phyloP scores from a whole-genome alignment of 1,140 invertebrate genomes.

The Tetramorium parvispinum region DNA sequence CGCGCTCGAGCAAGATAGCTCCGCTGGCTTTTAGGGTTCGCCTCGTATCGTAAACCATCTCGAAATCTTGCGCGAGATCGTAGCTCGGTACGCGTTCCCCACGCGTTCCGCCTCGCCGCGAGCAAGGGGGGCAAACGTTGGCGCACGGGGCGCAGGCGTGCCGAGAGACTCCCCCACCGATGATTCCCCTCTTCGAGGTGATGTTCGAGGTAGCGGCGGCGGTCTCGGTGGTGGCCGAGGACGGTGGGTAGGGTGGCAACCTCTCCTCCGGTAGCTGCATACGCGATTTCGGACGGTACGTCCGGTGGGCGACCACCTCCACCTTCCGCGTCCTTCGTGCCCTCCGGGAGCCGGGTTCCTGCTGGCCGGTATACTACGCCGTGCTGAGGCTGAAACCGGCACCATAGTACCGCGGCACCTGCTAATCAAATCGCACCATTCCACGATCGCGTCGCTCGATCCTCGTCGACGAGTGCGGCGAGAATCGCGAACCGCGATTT shows the following conservation, averaged over 20 bases:
- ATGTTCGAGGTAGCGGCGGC: constrained; percentile 62
- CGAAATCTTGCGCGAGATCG: constrained; percentile 66
- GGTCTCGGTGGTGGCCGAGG: constrained; percentile 64
- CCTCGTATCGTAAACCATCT: constrained; percentile 65
- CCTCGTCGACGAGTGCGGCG: constrained; percentile 20
- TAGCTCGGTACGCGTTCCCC: constrained; percentile 59
- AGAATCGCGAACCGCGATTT: background rate
- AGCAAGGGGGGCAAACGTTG: constrained; percentile 60
- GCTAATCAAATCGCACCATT: constrained; percentile 82
- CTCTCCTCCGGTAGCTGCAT: constrained; percentile 72
- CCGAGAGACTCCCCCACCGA: constrained; percentile 74
- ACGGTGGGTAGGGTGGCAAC: constrained; percentile 73
- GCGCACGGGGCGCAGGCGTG: constrained; percentile 77
- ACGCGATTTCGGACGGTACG: constrained; percentile 66
- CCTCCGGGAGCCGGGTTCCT: constrained; percentile 64
- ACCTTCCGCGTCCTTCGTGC: constrained; percentile 66
- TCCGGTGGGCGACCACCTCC: constrained; percentile 68
- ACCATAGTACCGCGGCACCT: constrained; percentile 79
- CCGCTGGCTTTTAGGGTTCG: constrained; percentile 9
- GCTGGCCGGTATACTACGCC: constrained; percentile 52
- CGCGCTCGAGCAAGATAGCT: constrained; percentile 21
- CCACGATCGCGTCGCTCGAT: constrained; percentile 49
- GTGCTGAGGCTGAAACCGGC: constrained; percentile 69
- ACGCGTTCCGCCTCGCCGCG: constrained; percentile 46
- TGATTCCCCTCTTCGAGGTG: constrained; percentile 62